These are phyloP conservation scores for Mycogona germanica DNA, from an alignment of 2,888 invertebrate genomes.

Conservation along the genomic window DNA sequence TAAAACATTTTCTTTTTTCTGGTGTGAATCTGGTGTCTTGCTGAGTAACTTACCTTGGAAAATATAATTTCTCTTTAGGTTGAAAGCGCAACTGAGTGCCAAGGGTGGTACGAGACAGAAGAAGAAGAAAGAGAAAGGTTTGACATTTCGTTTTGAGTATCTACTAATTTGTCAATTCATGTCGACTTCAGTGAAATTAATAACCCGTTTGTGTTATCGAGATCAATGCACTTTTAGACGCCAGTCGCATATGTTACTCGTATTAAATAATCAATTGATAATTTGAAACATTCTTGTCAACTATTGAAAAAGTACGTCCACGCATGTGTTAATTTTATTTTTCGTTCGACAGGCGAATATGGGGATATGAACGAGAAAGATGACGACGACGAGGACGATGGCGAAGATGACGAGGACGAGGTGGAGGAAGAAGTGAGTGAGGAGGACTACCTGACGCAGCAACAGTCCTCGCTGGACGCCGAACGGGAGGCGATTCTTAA, in stretches of 20 bases:
- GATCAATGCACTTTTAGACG: too few species aligned
- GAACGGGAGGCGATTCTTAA: constrained; percentile 33
- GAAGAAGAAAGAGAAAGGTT: constrained; percentile 22
- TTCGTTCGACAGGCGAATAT: too few species aligned
- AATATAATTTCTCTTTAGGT: constrained; percentile 21
- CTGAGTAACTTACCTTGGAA: background rate
- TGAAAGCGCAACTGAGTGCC: constrained; percentile 33
- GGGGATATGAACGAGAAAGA: too few species aligned
- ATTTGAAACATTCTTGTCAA: too few species aligned
- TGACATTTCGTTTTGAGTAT: background rate
- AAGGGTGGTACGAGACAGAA: constrained; percentile 28
- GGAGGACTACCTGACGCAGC: constrained; percentile 19
- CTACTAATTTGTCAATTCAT: too few species aligned
- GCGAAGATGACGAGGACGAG: constrained; percentile 28
- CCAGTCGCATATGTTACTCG: too few species aligned
- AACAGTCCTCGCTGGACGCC: constrained; percentile 17
- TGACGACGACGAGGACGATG: constrained; percentile 26
- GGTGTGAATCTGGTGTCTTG: background rate
- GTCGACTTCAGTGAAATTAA: too few species aligned
- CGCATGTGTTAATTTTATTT: too few species aligned
- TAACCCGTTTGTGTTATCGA: too few species aligned
- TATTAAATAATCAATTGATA: too few species aligned
- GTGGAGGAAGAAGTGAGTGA: constrained; percentile 21
- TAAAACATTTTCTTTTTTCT: background rate
- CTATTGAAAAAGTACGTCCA: too few species aligned